Evolutionary conservation across 2,888 invertebrate genomes (phyloP).

Genomic region (Xanthorhoe designata): DNA sequence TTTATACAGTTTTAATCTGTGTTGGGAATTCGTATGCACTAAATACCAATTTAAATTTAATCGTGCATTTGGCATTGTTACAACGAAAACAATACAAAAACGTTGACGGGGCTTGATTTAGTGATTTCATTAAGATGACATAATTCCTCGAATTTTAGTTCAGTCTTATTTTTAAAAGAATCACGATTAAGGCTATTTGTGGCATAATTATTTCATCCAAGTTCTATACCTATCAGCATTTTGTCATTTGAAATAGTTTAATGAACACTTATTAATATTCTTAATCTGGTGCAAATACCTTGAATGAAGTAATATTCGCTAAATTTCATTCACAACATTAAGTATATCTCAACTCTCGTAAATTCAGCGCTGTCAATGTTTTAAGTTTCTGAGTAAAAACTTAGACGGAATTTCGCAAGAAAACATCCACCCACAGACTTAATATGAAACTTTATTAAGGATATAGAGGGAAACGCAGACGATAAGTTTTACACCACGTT

Average conservation of each 20-base stretch:
- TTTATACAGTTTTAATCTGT: constrained; percentile 2
- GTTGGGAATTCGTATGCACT: constrained; percentile 25
- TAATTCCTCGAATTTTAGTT: constrained; percentile 12
- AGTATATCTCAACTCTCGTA: constrained; percentile 52
- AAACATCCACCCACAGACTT: constrained; percentile 48
- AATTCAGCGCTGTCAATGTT: constrained; percentile 69
- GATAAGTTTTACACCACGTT: constrained; percentile 28
- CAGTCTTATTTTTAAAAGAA: constrained; percentile 15
- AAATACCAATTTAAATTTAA: constrained; percentile 35
- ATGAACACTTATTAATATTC: not conserved
- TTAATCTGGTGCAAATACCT: not conserved
- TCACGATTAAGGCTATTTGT: constrained; percentile 2
- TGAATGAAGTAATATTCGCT: constrained; percentile 2
- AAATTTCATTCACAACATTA: constrained; percentile 13
- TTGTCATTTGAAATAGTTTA: not conserved
- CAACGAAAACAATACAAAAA: constrained; percentile 33
- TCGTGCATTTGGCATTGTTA: constrained; percentile 35
- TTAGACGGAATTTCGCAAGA: constrained; percentile 42
- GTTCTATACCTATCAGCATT: not conserved
- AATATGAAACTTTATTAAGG: constrained; percentile 55
- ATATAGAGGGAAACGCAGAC: constrained; percentile 35
- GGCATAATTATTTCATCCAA: not conserved
- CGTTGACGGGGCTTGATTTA: constrained; percentile 29
- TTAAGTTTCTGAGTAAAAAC: constrained; percentile 64
- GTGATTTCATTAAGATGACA: constrained; percentile 30